Evolutionary conservation across 2,113 vertebrate species (phyloP).

Genomic region (Upupa epops): DNA sequence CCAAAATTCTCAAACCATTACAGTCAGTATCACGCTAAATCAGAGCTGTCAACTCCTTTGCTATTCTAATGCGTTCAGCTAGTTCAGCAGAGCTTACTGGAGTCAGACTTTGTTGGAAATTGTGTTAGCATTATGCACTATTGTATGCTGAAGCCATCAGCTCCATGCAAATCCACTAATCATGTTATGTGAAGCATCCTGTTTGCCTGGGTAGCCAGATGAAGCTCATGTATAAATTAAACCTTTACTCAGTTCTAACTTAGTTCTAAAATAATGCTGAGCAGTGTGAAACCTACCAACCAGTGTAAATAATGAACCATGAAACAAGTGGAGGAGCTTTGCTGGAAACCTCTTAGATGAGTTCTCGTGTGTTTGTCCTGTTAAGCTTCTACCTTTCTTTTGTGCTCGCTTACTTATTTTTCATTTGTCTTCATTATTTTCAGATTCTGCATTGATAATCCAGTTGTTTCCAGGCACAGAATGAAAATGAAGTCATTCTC

Average conservation of each 20-base stretch:
- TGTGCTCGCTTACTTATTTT: neutral
- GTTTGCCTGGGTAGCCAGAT: neutral
- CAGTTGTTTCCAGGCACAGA: neutral
- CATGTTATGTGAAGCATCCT: neutral
- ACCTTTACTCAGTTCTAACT: neutral
- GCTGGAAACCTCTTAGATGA: neutral
- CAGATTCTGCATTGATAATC: neutral
- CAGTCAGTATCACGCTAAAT: neutral
- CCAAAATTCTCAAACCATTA: too few relatives aligned
- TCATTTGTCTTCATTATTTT: neutral
- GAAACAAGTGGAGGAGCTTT: neutral
- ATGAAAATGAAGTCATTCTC: neutral
- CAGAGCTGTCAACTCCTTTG: neutral
- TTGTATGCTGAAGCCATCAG: neutral
- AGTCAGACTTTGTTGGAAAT: conserved; percentile 9
- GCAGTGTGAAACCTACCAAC: neutral
- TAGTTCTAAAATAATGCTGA: conserved; percentile 16
- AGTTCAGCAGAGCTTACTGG: neutral
- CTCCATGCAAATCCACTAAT: conserved; percentile 24
- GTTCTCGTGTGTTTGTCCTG: neutral
- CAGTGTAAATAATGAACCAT: neutral
- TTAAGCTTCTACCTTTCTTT: neutral
- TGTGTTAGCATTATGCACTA: neutral
- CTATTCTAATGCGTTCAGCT: neutral
- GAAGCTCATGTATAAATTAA: conserved; percentile 16